phyloP scores from a whole-genome alignment of 1,140 invertebrate species.

The Apis dorsata region DNA sequence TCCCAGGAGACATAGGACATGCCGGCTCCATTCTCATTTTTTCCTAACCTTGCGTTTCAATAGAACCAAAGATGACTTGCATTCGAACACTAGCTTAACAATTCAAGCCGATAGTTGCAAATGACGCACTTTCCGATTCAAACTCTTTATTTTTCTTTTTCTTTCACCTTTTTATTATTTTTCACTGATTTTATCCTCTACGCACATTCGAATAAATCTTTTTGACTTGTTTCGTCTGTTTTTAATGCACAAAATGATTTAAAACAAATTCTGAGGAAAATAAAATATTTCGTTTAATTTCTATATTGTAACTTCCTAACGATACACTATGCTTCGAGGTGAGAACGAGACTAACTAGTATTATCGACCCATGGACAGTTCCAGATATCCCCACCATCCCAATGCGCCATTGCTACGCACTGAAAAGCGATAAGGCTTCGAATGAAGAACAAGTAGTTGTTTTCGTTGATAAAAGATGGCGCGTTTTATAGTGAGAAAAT shows the following conservation, averaged over 20 bases:
- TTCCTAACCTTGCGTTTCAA: constrained; percentile 35
- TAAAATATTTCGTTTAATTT: constrained; percentile 6
- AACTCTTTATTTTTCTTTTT: not conserved
- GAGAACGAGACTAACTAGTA: constrained; percentile 15
- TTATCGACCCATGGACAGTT: constrained; percentile 36
- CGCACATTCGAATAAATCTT: not conserved
- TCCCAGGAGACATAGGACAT: constrained; percentile 53
- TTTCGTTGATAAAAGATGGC: not conserved
- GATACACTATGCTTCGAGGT: not conserved
- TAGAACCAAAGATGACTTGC: constrained; percentile 32
- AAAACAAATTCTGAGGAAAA: not conserved
- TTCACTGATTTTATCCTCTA: not conserved
- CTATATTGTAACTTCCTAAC: constrained; percentile 3
- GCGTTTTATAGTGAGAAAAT: rapidly evolving
- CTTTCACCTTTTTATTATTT: not conserved
- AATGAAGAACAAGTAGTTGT: not conserved
- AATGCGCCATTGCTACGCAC: not conserved
- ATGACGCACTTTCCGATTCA: constrained; percentile 37
- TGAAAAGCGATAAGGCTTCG: not conserved
- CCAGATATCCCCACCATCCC: constrained; percentile 35
- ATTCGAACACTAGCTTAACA: constrained; percentile 40
- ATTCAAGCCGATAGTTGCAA: constrained; percentile 5
- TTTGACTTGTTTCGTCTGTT: not conserved
- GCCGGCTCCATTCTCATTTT: constrained; percentile 64
- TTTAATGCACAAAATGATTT: not conserved